Base-by-base conservation (phyloP, 2,797 vertebrate species). In the Megalops cyprinoides region DNA sequence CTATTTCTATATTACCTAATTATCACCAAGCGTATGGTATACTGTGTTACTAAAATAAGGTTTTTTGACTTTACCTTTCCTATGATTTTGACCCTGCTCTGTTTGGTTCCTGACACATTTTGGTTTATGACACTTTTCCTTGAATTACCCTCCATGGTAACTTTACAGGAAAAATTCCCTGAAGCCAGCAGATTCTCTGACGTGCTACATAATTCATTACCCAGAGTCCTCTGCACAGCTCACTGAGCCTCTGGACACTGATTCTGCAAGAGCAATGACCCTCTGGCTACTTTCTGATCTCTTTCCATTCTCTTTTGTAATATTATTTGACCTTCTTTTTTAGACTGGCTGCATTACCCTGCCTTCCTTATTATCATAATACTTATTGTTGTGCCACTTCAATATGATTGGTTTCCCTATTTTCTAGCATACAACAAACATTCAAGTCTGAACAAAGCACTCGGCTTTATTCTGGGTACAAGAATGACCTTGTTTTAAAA, bases 191-290 rank as follows among this genome's bases (percentile, higher is more conserved):
- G 65, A 74, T 48, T 15, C 46, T 7, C 71, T 49, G 71, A 74
- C 28, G 14, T 49, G n/a, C 44, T 28, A 15, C 46, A 48, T 74
- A 74, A 74, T 74, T 74, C 8, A 74, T 71, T 31, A 71, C 18
- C 42, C 42, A 74, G 3, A 49, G 46, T 23, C 46, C 1, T 28
- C 20, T 3, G 0, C 12, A 18, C 62, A 14, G 18, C 62, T 6
- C 34, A 15, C 1, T 9, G 31, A 67, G 31, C 58, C 39, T 31
- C 14, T 14, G 62, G 34, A 39, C 62, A 37, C 14, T 3, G 12
- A 31, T 15, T 65, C 31, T 37, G 62, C 39, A 37, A 67, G 39
- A 67, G 15, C 34, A 67, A n/a, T n/a, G 34, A 39, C 18, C 31
- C 62, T 67, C 62, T 1, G 31, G 31, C 15, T 67, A 8, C n/a